A percentile compares a stretch with the other conserved stretches of the same genome.
These are phyloP conservation scores for Dolichallabes microphthalmus DNA, from an alignment of 2,113 vertebrate species.

Conservation along the genomic window DNA sequence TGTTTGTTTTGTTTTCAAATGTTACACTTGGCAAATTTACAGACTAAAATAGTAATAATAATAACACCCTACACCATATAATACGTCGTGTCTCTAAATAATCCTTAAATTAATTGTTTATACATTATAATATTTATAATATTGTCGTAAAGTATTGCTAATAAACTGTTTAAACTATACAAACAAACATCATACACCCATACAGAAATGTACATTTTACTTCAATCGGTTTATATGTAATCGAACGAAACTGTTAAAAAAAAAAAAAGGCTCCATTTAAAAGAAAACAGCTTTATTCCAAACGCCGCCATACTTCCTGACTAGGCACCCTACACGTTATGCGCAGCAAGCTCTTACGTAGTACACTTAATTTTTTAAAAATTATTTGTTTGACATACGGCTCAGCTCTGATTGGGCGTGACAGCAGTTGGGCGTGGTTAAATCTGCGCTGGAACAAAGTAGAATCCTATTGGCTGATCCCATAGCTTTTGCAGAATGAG, in stretches of 20 bases:
- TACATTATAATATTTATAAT: not conserved
- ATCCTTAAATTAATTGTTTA: not conserved
- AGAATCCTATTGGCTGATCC: constrained; percentile 35
- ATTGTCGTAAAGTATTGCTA: not conserved
- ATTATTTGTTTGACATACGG: not conserved
- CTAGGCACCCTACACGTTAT: not conserved
- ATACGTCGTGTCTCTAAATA: not conserved
- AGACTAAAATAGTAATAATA: not conserved
- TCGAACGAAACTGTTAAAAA: not conserved
- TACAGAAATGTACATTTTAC: not conserved
- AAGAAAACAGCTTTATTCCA: not conserved
- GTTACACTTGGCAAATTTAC: too few relatives aligned
- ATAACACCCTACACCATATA: not conserved
- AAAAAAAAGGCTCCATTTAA: not conserved
- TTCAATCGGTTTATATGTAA: not conserved
- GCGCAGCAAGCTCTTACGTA: not conserved
- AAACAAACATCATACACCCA: not conserved
- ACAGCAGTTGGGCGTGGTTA: constrained; percentile 43
- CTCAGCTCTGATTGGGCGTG: constrained; percentile 30
- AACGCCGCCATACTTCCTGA: not conserved
- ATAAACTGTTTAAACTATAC: not conserved
- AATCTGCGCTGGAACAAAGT: not conserved
- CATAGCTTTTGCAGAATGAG: constrained; percentile 13
- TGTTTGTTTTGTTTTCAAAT: too few relatives aligned
- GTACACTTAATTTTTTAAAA: not conserved